phyloP scores from a whole-genome alignment of 2,113 vertebrate species.

The Anguilla japonica region DNA sequence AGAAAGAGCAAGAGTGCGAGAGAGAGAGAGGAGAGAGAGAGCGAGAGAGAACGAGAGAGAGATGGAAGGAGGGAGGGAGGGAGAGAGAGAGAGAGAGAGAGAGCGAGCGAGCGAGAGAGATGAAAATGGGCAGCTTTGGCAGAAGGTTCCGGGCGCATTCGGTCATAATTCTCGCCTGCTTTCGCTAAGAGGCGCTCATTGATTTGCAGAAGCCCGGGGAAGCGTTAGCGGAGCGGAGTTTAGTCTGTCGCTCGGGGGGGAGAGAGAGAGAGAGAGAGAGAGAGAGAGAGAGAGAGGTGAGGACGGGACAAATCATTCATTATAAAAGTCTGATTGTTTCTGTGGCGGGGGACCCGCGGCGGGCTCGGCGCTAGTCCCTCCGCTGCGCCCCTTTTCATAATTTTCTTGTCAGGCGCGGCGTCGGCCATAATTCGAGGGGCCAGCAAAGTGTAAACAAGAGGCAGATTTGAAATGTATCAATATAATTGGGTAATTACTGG shows the following conservation, averaged over 20 bases:
- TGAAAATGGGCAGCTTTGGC: neutral
- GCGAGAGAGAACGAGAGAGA: no score
- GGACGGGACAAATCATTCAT: constrained; percentile 46
- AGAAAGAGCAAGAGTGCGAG: no score
- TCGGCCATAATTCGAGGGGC: constrained; percentile 44
- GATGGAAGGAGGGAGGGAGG: no score
- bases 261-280: no score
- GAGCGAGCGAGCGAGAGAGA: no score
- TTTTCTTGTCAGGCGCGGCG: constrained; percentile 51
- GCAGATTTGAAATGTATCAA: constrained; percentile 44
- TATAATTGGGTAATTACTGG: constrained; percentile 52
- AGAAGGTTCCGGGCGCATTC: neutral
- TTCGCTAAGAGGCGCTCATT: constrained; percentile 1
- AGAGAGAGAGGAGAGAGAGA: no score
- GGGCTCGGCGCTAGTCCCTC: constrained; percentile 16
- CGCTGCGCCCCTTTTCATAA: constrained; percentile 37
- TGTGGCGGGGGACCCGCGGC: constrained; percentile 35
- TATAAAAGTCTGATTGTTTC: constrained; percentile 51
- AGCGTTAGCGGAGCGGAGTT: constrained; percentile 18
- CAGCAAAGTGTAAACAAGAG: constrained; percentile 50
- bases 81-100: no score
- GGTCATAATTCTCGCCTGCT: neutral
- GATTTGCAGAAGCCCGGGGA: constrained; percentile 18
- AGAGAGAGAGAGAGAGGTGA: constrained; percentile 12
- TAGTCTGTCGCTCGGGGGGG: constrained; percentile 11